Evolutionary conservation across 2,888 invertebrate genomes (phyloP).

Genomic region (Slavum lentiscoides): DNA sequence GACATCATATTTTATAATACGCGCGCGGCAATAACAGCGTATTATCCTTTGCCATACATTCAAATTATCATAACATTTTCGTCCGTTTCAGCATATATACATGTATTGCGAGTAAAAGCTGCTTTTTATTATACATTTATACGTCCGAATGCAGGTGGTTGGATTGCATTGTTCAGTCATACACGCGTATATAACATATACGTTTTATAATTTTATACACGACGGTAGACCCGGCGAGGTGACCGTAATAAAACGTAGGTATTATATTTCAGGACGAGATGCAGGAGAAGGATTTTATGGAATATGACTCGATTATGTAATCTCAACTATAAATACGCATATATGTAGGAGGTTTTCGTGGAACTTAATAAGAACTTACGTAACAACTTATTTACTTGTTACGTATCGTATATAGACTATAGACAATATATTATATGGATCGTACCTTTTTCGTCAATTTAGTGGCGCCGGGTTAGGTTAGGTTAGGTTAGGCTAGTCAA

Average conservation of each 20-base stretch:
- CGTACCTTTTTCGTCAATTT: too few species aligned
- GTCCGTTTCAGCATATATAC: not conserved
- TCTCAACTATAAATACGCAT: too few species aligned
- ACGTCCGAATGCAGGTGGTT: not conserved
- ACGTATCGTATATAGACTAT: too few species aligned
- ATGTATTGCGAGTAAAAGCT: constrained; percentile 5
- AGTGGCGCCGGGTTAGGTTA: too few species aligned
- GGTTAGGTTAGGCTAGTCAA: too few species aligned
- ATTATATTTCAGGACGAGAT: not conserved
- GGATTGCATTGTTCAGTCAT: constrained; percentile 13
- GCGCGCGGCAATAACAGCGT: not conserved
- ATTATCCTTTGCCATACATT: constrained; percentile 3
- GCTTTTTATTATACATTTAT: not conserved
- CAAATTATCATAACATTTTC: constrained; percentile 21
- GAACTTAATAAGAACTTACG: too few species aligned
- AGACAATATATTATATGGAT: too few species aligned
- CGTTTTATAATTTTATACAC: not conserved
- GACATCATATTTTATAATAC: not conserved
- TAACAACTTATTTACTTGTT: too few species aligned
- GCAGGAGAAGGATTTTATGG: not conserved
- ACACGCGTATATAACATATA: not conserved
- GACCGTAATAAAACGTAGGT: too few species aligned
- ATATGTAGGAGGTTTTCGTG: too few species aligned
- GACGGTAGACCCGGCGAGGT: too few species aligned
- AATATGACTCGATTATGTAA: not conserved